A percentile compares a stretch with the other conserved stretches of the same genome.
phyloP scores from a whole-genome alignment of 2,113 vertebrate species.

The Callionymus lyra region DNA sequence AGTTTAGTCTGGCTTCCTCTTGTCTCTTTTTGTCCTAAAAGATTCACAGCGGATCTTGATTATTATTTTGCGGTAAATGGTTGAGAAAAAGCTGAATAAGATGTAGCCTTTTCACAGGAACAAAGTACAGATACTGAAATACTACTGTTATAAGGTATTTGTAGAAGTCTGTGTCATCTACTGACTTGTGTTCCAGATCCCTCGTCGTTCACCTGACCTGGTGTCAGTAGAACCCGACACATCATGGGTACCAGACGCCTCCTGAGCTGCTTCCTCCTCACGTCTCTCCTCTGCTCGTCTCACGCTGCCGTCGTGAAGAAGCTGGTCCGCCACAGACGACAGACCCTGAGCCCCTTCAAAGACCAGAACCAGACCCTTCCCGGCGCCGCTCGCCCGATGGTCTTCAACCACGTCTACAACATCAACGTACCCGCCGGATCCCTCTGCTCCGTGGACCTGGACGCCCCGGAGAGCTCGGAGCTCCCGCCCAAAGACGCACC shows the following conservation, averaged over 20 bases:
- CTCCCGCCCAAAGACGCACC: conserved; percentile 38
- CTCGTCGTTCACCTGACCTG: conserved; percentile 6
- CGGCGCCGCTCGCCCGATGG: conserved; percentile 71
- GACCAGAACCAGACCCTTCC: conserved; percentile 73
- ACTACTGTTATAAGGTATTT: no score
- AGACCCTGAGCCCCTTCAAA: conserved; percentile 22
- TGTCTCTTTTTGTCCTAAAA: no score
- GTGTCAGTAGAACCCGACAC: neutral
- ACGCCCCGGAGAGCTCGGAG: conserved; percentile 57
- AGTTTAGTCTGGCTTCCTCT: no score
- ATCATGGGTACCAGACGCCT: conserved; percentile 69
- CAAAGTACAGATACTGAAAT: no score
- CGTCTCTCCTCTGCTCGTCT: conserved; percentile 53
- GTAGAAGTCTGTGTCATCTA: no score
- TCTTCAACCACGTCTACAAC: conserved; percentile 93
- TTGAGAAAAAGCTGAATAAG: no score
- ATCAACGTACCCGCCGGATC: conserved; percentile 80
- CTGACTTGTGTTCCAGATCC: conserved; percentile 24
- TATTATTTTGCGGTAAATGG: no score
- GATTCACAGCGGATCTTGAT: no score
- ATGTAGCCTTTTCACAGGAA: no score
- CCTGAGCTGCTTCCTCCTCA: conserved; percentile 58
- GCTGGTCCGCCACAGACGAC: conserved; percentile 72
- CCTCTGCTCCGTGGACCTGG: conserved; percentile 80
- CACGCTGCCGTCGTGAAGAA: conserved; percentile 76